phyloP scores from a whole-genome alignment of 2,888 invertebrate genomes.

The Tetragonula carbonaria region DNA sequence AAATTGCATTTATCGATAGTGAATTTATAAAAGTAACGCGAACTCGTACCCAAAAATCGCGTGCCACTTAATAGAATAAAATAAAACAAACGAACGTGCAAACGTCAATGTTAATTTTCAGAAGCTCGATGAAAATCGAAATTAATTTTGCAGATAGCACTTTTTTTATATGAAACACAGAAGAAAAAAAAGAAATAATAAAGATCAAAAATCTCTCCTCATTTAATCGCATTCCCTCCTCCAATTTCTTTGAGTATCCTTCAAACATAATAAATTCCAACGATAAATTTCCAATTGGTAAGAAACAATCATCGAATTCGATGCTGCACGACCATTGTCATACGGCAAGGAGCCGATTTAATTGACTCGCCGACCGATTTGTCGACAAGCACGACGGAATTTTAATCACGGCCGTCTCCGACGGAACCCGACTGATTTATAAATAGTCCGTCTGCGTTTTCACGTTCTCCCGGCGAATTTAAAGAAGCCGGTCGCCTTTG shows the following conservation, averaged over 20 bases:
- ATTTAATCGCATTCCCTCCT: not conserved
- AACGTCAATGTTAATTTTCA: too few relatives aligned
- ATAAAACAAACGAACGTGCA: too few relatives aligned
- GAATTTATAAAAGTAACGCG: too few relatives aligned
- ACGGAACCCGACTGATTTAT: conserved; percentile 33
- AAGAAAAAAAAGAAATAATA: too few relatives aligned
- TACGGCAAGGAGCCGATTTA: conserved; percentile 8
- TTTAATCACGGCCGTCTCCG: conserved; percentile 44
- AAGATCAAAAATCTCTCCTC: too few relatives aligned
- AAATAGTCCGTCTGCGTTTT: conserved; percentile 40
- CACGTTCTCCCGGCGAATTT: conserved; percentile 31
- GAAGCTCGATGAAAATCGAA: too few relatives aligned
- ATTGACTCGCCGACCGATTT: conserved; percentile 30
- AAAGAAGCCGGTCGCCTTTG: conserved; percentile 46
- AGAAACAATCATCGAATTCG: not conserved
- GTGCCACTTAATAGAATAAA: too few relatives aligned
- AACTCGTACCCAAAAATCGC: too few relatives aligned
- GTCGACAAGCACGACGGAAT: conserved; percentile 25
- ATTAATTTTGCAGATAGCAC: too few relatives aligned
- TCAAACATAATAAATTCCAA: too few relatives aligned
- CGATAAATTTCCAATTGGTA: not conserved
- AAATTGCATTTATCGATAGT: too few relatives aligned
- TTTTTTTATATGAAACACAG: too few relatives aligned
- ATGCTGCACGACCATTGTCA: not conserved
- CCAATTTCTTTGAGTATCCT: not conserved